Percentiles rank a stretch among this genome's conserved stretches.
phyloP scores from a whole-genome alignment of 2,797 vertebrate genomes.

The Tragelaphus eurycerus region DNA sequence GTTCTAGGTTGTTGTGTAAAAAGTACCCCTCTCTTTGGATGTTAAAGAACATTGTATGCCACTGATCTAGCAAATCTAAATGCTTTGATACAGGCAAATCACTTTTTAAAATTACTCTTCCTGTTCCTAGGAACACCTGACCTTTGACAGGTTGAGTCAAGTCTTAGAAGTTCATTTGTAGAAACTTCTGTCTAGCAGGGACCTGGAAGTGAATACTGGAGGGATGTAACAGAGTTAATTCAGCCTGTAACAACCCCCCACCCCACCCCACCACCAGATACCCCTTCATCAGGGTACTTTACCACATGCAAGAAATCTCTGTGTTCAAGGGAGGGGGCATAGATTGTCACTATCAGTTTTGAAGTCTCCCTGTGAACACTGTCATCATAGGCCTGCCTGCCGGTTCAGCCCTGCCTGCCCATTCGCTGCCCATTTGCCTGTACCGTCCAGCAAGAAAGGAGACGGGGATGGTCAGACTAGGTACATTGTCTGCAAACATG shows the following conservation, averaged over 20 bases:
- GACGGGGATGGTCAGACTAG: background rate
- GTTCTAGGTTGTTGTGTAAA: background rate
- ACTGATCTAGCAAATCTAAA: background rate
- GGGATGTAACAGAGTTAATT: background rate
- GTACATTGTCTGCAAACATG: background rate
- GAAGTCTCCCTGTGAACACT: background rate
- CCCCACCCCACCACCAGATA: accelerated
- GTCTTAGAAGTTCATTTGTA: background rate
- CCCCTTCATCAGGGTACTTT: background rate
- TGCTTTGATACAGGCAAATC: background rate
- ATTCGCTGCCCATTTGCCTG: background rate
- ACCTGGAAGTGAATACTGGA: background rate
- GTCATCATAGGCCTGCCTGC: no score
- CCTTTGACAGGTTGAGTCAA: background rate
- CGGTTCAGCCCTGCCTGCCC: background rate
- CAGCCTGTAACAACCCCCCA: background rate
- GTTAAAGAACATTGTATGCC: background rate
- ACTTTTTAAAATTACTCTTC: background rate
- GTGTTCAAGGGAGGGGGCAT: background rate
- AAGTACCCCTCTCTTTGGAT: background rate
- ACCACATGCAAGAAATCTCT: background rate
- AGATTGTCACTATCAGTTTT: background rate
- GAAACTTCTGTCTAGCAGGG: background rate
- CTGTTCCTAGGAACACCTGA: background rate
- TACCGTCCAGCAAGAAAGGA: background rate